Percentiles rank a stretch among this genome's conserved stretches.
Evolutionary conservation across 2,888 invertebrate genomes (phyloP).

Genomic region (Amphipyra tragopoginis): DNA sequence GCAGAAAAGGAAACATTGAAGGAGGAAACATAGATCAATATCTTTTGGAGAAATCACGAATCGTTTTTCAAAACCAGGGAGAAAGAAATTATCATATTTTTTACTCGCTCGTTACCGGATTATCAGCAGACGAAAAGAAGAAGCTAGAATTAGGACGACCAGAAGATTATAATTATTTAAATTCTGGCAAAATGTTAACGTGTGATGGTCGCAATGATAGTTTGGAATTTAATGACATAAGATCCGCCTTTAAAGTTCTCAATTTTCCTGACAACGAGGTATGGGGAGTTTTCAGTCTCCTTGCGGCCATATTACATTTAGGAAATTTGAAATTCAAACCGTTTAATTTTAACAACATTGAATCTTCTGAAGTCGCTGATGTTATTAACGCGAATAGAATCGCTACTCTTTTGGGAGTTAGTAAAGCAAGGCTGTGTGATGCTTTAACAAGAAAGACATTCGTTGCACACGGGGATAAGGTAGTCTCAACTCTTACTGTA

Average conservation of each 20-base stretch:
- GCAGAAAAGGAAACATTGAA: constrained; percentile 95
- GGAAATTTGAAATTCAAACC: constrained; percentile 97
- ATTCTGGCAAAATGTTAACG: constrained; percentile 93
- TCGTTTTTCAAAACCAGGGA: constrained; percentile 96
- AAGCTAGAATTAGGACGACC: constrained; percentile 93
- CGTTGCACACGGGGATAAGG: constrained; percentile 95
- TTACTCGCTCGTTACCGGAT: constrained; percentile 96
- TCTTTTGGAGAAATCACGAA: constrained; percentile 97
- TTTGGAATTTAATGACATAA: constrained; percentile 95
- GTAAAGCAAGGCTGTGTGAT: constrained; percentile 92
- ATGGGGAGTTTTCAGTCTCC: constrained; percentile 95
- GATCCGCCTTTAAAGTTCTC: constrained; percentile 97
- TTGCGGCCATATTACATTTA: constrained; percentile 96
- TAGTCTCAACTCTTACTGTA: constrained; percentile 93
- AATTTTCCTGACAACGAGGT: constrained; percentile 96
- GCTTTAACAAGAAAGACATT: constrained; percentile 96
- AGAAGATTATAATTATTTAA: constrained; percentile 94
- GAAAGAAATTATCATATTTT: constrained; percentile 99
- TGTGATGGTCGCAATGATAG: constrained; percentile 96
- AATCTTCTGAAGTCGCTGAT: constrained; percentile 96
- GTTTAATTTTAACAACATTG: constrained; percentile 94
- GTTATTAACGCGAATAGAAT: constrained; percentile 92
- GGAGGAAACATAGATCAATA: constrained; percentile 99
- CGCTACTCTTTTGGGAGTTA: constrained; percentile 93
- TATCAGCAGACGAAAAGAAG: constrained; percentile 94